Conservation (phyloP, 1,140 invertebrate species). For the Drosophila obscura region DNA sequence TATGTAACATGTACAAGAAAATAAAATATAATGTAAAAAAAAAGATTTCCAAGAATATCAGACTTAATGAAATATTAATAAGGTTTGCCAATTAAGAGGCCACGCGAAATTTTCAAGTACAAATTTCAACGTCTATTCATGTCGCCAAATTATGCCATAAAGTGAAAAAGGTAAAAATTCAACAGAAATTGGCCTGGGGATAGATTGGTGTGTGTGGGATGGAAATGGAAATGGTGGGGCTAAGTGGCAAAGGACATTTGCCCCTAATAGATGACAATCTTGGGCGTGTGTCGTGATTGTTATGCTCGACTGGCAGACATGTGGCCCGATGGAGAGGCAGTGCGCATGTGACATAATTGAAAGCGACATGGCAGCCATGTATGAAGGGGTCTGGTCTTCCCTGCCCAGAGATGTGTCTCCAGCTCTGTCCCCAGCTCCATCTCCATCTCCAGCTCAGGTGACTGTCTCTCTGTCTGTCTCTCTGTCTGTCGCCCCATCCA, state of each 20-base stretch:
- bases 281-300: conserved; percentile 62
- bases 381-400: not conserved
- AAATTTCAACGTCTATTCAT: conserved; percentile 63
- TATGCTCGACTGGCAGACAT: conserved; percentile 43
- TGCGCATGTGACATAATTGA: conserved; percentile 79
- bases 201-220: not conserved
- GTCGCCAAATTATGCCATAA: conserved; percentile 67
- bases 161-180: conserved; percentile 75
- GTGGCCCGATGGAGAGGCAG: conserved; percentile 48
- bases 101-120: conserved; percentile 19
- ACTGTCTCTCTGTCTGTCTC: conserved; percentile 15
- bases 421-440: too few species aligned
- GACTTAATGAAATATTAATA: conserved; percentile 77
- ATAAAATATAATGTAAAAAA: not conserved
- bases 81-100: conserved; percentile 69
- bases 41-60: conserved; percentile 36
- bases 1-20: conserved; percentile 3
- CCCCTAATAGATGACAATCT: conserved; percentile 60
- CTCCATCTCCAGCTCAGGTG: conserved; percentile 20
- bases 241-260: conserved; percentile 21
- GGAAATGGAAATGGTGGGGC: not conserved
- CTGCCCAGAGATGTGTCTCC: conserved; percentile 11
- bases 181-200: conserved; percentile 32
- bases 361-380: conserved; percentile 63
- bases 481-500: conserved; percentile 26